These are phyloP conservation scores for Gobio gobio DNA, from an alignment of 2,113 vertebrate species.

Conservation along the genomic window DNA sequence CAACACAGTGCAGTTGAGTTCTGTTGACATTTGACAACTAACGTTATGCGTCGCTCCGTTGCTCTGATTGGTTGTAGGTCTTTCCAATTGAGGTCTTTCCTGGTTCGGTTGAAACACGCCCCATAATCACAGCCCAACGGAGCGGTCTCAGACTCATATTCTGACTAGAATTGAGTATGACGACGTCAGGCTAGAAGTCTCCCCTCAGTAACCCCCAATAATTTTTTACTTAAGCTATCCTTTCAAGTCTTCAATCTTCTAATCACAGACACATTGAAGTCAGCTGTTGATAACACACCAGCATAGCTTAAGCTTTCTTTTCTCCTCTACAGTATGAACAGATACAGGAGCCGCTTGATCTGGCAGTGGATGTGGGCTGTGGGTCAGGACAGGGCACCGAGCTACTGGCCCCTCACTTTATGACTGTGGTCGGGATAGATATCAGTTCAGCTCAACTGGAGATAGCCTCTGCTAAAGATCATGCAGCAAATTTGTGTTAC, in stretches of 20 bases:
- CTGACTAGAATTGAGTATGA: too few species aligned
- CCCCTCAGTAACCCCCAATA: too few species aligned
- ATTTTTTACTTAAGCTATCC: background rate
- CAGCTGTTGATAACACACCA: background rate
- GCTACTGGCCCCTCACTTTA: conserved; percentile 72
- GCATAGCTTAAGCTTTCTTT: background rate
- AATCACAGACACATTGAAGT: background rate
- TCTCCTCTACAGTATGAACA: conserved; percentile 45
- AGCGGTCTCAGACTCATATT: too few species aligned
- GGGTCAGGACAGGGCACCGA: conserved; percentile 79
- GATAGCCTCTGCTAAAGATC: conserved; percentile 58
- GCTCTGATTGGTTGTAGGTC: too few species aligned
- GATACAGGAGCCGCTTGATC: conserved; percentile 56
- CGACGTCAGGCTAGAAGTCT: too few species aligned
- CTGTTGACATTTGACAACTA: too few species aligned
- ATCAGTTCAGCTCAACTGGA: conserved; percentile 79
- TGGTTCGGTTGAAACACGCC: too few species aligned
- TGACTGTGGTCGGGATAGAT: conserved; percentile 76
- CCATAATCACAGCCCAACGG: too few species aligned
- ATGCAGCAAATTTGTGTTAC: conserved; percentile 73
- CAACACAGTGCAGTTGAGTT: too few species aligned
- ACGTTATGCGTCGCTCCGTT: too few species aligned
- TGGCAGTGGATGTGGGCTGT: conserved; percentile 82
- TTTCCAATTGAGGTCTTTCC: too few species aligned
- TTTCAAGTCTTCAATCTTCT: background rate